Percentiles rank a stretch among this genome's conserved stretches.
These are phyloP conservation scores for Microcebus ravelobensis DNA, from an alignment of 2,113 vertebrate species.

Conservation along the genomic window DNA sequence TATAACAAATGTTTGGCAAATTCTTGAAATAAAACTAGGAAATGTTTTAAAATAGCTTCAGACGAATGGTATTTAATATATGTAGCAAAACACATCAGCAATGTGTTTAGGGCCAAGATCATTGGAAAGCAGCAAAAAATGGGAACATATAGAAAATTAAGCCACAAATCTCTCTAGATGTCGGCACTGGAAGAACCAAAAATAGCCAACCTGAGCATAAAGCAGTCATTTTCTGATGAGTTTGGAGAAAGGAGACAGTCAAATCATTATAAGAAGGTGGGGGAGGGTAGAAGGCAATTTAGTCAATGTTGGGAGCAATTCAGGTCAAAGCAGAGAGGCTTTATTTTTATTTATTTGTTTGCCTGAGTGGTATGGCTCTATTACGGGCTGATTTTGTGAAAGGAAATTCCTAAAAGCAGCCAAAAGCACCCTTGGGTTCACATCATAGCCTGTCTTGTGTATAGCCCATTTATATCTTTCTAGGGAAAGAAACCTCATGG, in stretches of 20 bases:
- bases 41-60: slow-evolving; percentile 58
- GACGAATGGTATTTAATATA: slow-evolving; percentile 50
- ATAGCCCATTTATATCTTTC: not conserved
- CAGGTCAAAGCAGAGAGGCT: not conserved
- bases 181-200: slow-evolving; percentile 20
- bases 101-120: slow-evolving; percentile 54
- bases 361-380: not conserved
- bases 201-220: slow-evolving; percentile 35
- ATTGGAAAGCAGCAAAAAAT: slow-evolving; percentile 51
- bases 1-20: slow-evolving; percentile 64
- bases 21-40: slow-evolving; percentile 65
- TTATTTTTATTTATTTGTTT: not conserved
- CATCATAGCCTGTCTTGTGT: not conserved
- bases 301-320: not conserved
- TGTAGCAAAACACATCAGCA: slow-evolving; percentile 61
- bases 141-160: slow-evolving; percentile 49
- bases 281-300: not conserved
- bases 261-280: slow-evolving; percentile 6
- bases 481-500: not conserved
- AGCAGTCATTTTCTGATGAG: slow-evolving; percentile 58
- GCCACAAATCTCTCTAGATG: slow-evolving; percentile 61
- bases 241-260: slow-evolving; percentile 12
- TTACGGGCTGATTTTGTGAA: not conserved
- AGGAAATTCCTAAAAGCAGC: not conserved
- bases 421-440: not conserved